These are phyloP conservation scores for Tokudaia muenninki DNA, from an alignment of 2,797 vertebrate genomes.

Conservation along the genomic window DNA sequence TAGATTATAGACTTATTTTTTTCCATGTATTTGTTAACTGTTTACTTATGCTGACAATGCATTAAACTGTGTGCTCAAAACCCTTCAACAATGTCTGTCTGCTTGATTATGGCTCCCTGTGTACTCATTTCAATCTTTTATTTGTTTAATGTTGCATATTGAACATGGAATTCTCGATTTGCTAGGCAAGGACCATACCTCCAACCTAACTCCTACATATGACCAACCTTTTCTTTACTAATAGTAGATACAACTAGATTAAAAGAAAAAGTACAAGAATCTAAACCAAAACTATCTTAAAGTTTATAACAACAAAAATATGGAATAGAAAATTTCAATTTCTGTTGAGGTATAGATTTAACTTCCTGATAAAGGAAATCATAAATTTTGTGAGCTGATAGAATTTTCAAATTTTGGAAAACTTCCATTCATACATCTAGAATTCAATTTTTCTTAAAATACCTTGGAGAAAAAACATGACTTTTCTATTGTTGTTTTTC, in stretches of 20 bases:
- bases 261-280: neutral
- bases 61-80: neutral
- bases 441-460: constrained; percentile 44
- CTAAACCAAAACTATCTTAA: neutral
- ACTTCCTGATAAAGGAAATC: neutral
- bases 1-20: no score
- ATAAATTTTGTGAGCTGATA: constrained; percentile 1
- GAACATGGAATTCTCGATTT: neutral
- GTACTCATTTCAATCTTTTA: neutral
- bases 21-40: neutral
- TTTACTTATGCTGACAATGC: neutral
- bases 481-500: constrained; percentile 35
- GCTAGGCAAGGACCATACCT: neutral
- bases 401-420: constrained; percentile 64
- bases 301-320: neutral
- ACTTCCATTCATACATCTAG: constrained; percentile 61
- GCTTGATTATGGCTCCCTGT: neutral
- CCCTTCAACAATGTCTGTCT: neutral
- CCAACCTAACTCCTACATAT: no score
- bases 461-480: neutral
- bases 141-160: neutral
- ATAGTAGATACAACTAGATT: neutral
- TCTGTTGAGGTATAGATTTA: neutral
- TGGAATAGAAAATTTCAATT: neutral
- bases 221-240: neutral